A percentile compares a stretch with the other conserved stretches of the same genome.
Evolutionary conservation across 2,888 invertebrate species (phyloP).

Genomic region (Cartodere bifasciata): DNA sequence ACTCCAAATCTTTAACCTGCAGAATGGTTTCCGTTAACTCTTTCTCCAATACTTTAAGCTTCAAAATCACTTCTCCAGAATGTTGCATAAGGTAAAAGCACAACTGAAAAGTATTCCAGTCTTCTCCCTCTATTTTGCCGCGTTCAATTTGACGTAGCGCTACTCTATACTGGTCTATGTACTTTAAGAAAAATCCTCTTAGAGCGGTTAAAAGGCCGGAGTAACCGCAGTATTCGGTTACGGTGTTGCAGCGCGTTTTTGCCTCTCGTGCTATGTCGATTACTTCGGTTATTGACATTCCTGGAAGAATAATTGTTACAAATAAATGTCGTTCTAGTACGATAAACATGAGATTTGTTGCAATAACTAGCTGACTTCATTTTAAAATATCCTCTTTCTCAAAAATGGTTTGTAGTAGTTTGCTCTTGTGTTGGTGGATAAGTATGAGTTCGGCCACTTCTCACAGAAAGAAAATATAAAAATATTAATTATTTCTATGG

Average conservation of each 20-base stretch:
- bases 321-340: too few relatives aligned
- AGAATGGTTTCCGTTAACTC: conserved; percentile 45
- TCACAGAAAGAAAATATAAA: too few relatives aligned
- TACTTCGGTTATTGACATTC: too few relatives aligned
- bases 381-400: too few relatives aligned
- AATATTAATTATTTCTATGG: too few relatives aligned
- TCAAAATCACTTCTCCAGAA: conserved; percentile 50
- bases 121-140: conserved; percentile 42
- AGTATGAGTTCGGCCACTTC: too few relatives aligned
- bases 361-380: too few relatives aligned
- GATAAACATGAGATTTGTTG: too few relatives aligned
- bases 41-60: conserved; percentile 54
- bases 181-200: conserved; percentile 48
- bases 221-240: conserved; percentile 52
- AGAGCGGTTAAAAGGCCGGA: conserved; percentile 36
- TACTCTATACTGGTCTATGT: conserved; percentile 51
- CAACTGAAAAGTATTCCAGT: conserved; percentile 56
- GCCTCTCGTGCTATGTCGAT: conserved; percentile 49
- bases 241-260: conserved; percentile 49
- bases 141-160: conserved; percentile 51
- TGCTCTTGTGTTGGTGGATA: too few relatives aligned
- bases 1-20: conserved; percentile 27
- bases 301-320: too few relatives aligned
- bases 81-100: conserved; percentile 54
- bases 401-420: too few relatives aligned